phyloP scores from a whole-genome alignment of 2,113 vertebrate genomes.

The Tragelaphus imberbis region DNA sequence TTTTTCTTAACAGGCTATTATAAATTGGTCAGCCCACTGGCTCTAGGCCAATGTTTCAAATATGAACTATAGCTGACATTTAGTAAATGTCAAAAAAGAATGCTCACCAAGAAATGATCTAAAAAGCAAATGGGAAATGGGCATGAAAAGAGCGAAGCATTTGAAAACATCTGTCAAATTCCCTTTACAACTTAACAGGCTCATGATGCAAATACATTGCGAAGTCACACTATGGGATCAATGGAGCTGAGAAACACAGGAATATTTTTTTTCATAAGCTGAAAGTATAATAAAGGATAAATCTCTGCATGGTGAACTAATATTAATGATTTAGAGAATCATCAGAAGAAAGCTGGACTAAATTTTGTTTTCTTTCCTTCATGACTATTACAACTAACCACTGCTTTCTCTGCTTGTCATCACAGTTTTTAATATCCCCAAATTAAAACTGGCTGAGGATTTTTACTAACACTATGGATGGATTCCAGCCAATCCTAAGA shows the following conservation, averaged over 20 bases:
- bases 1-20: slow-evolving; percentile 45
- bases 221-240: not conserved
- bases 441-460: not conserved
- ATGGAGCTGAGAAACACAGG: not conserved
- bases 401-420: not conserved
- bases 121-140: slow-evolving; percentile 31
- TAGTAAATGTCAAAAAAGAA: slow-evolving; percentile 18
- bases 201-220: not conserved
- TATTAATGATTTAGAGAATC: not conserved
- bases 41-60: not conserved
- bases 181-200: not conserved
- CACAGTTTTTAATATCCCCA: not conserved
- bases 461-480: not conserved
- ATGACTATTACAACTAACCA: not conserved
- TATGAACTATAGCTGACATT: not conserved
- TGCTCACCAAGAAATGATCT: not conserved
- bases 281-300: not conserved
- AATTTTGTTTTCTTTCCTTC: not conserved
- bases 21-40: not conserved
- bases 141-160: not conserved
- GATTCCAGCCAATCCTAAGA: not conserved
- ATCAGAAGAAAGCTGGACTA: not conserved
- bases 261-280: not conserved
- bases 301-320: not conserved
- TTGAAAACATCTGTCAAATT: not conserved